Evolutionary conservation across 2,888 invertebrate species (phyloP), one percentile per base, ranked within the genome.

Genomic region (Drosophila nr. medialis): DNA sequence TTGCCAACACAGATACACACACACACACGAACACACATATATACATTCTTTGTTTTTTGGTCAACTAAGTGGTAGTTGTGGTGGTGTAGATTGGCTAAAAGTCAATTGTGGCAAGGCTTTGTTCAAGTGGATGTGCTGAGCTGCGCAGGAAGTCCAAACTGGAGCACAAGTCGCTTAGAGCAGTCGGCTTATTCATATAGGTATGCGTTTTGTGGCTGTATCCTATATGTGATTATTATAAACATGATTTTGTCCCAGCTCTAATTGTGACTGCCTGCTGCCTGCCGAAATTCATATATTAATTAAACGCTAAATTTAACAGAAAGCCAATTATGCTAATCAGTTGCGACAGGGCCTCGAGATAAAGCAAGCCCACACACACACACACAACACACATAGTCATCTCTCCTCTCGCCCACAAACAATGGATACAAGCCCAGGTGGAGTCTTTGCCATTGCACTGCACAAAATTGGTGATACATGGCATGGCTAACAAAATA

Each of bases 271-370:
- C 40, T 55, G 45, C 2, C 24, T 45, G 21, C 45, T 42, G 24
- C 1, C 7, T 45, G 45, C 65, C 76, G 3, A 68, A 74, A 81
- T 76, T 69, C 70, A 63, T 87, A 81, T 89, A 89, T 86, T 86
- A 89, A 89, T 86, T 86, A 86, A 86, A 86, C 76, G 86, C 87
- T 80, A 86, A 86, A 86, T 86, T 89, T 89, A 89, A 87, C 89
- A 81, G 80, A 80, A 81, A 89, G 83, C 75, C 83, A 86, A 89
- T 86, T 86, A 86, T 86, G 86, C 83, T 86, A 86, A 86, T 86
- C 89, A 83, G 80, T 59, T 66, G 55, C 59, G 53, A 49, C 50
- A 54, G 58, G 50, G 40, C 27, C 5, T 21, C 27, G 6, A 80
- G 80, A 80, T 76, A 80, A 80, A 68, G 72, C 68, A 55, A 27